These are phyloP conservation scores for Standfussiana lucernea DNA, from an alignment of 2,888 invertebrate species.

Conservation along the genomic window DNA sequence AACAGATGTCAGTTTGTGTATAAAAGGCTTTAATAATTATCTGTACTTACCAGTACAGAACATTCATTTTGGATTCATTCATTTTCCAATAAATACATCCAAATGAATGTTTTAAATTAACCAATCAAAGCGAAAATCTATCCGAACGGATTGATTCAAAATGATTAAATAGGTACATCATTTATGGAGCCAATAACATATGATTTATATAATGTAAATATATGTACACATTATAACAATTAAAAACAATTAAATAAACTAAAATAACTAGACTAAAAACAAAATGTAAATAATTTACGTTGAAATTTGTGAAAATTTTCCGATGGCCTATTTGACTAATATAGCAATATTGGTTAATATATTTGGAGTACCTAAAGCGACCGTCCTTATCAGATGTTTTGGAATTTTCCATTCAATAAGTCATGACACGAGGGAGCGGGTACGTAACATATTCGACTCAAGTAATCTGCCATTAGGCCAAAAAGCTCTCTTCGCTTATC, in stretches of 20 bases:
- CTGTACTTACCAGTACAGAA: too few species aligned
- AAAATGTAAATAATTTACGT: conserved; percentile 27
- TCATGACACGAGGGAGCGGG: conserved; percentile 75
- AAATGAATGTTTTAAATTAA: background rate
- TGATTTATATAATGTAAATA: too few species aligned
- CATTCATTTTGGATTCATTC: too few species aligned
- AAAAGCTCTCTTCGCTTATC: conserved; percentile 88
- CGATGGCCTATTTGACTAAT: conserved; percentile 9
- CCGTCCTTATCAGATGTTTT: conserved; percentile 73
- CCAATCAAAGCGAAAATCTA: conserved; percentile 1
- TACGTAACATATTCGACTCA: conserved; percentile 81
- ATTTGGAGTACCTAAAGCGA: conserved; percentile 19
- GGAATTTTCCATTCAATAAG: conserved; percentile 82
- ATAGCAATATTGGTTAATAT: conserved; percentile 19
- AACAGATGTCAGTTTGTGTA: background rate
- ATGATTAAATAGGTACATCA: conserved; percentile 39
- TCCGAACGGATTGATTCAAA: conserved; percentile 12
- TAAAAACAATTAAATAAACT: too few species aligned
- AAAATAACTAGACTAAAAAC: too few species aligned
- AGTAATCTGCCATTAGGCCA: conserved; percentile 89
- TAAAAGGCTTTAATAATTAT: background rate
- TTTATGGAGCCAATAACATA: conserved; percentile 2
- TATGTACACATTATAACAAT: too few species aligned
- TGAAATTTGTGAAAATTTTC: conserved; percentile 15
- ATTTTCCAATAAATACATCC: background rate